These are phyloP conservation scores for Anas georgica DNA, from an alignment of 2,797 vertebrate genomes.

Conservation along the genomic window DNA sequence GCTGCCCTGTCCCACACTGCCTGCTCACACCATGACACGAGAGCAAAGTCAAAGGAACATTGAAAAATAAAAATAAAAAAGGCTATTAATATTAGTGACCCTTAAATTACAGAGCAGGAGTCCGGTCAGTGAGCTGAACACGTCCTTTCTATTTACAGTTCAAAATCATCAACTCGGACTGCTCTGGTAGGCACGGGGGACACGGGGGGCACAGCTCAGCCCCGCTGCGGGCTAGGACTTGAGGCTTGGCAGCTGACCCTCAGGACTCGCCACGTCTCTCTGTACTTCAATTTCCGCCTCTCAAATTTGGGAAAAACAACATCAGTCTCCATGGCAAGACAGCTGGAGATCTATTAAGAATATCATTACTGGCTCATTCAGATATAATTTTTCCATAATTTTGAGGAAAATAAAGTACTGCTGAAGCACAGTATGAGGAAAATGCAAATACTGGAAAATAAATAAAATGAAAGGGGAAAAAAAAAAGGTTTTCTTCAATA, in stretches of 20 bases:
- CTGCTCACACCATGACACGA: neutral
- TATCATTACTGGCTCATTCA: rapidly evolving
- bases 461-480: neutral
- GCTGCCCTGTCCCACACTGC: neutral
- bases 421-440: neutral
- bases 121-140: neutral
- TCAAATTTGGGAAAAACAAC: rapidly evolving
- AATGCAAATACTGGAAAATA: neutral
- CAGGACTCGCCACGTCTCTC: rapidly evolving
- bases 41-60: neutral
- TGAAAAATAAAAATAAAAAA: neutral
- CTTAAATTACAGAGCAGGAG: neutral
- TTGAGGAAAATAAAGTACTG: neutral
- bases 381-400: neutral
- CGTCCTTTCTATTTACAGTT: neutral
- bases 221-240: neutral
- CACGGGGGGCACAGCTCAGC: neutral
- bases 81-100: neutral
- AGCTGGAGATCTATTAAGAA: neutral
- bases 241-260: neutral
- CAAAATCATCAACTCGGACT: neutral
- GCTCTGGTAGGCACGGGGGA: rapidly evolving
- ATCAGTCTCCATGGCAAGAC: neutral
- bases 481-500: neutral
- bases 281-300: rapidly evolving